A percentile compares a stretch with the other conserved stretches of the same genome.
Conservation (phyloP, 2,797 vertebrate genomes). For the Tragelaphus oryx region DNA sequence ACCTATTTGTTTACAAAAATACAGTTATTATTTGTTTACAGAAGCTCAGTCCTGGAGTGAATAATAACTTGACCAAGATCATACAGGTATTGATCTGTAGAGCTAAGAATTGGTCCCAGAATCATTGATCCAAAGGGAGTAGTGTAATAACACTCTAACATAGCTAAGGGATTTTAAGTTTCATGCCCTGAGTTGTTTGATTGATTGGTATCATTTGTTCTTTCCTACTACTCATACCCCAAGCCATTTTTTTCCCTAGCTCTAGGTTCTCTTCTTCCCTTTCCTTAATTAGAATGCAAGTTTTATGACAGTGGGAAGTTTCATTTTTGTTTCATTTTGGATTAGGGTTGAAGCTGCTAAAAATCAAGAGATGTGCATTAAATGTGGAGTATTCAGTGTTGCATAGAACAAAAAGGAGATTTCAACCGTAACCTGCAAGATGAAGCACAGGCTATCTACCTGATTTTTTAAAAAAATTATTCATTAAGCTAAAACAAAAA, state of each 20-base stretch:
- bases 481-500: background rate
- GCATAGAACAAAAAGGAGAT: background rate
- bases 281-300: background rate
- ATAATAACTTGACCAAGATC: background rate
- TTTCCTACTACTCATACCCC: background rate
- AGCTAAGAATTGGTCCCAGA: background rate
- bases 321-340: background rate
- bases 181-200: background rate
- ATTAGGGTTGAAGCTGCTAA: background rate
- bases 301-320: background rate
- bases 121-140: background rate
- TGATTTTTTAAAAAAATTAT: background rate
- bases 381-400: background rate
- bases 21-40: background rate
- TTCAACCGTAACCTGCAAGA: background rate
- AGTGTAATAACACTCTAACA: background rate
- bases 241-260: background rate
- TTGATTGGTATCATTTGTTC: background rate
- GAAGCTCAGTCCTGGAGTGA: background rate
- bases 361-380: background rate
- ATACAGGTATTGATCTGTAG: background rate
- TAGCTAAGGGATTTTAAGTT: background rate
- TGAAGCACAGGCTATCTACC: background rate
- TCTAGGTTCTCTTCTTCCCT: background rate
- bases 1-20: background rate